Conservation (phyloP, 1,140 invertebrate genomes). For the Geopemphigus sp. region DNA sequence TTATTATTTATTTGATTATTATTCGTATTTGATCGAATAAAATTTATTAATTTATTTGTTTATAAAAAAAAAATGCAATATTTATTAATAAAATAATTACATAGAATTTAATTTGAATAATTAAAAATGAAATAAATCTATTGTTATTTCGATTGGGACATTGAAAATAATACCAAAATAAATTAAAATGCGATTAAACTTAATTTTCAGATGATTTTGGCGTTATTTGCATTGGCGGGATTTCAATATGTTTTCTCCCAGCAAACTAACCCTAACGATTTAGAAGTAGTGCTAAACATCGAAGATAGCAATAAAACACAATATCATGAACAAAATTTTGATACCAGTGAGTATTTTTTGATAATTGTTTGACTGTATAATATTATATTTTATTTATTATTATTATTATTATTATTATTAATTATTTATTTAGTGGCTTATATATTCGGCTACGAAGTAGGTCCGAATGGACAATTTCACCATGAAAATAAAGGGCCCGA, state of each 20-base stretch:
- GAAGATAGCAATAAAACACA: constrained; percentile 68
- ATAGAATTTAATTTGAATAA: no score
- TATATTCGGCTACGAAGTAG: constrained; percentile 70
- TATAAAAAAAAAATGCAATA: no score
- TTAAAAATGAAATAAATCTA: no score
- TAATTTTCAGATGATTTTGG: constrained; percentile 20
- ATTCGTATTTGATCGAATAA: no score
- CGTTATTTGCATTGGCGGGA: background rate
- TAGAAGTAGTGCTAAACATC: constrained; percentile 63
- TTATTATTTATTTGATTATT: no score
- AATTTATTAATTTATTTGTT: no score
- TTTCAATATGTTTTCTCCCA: constrained; percentile 3
- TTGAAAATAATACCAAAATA: no score
- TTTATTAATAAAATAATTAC: no score
- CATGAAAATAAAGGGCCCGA: constrained; percentile 72
- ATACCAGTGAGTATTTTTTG: constrained; percentile 62
- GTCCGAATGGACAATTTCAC: constrained; percentile 72
- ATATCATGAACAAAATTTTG: constrained; percentile 69
- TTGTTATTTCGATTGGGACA: no score
- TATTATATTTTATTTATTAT: constrained; percentile 4
- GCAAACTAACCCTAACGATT: constrained; percentile 50
- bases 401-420: constrained; percentile 41
- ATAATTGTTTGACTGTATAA: background rate
- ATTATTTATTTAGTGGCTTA: constrained; percentile 61
- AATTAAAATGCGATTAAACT: background rate